phyloP scores from a whole-genome alignment of 2,888 invertebrate species.

The Trisateles emortualis region DNA sequence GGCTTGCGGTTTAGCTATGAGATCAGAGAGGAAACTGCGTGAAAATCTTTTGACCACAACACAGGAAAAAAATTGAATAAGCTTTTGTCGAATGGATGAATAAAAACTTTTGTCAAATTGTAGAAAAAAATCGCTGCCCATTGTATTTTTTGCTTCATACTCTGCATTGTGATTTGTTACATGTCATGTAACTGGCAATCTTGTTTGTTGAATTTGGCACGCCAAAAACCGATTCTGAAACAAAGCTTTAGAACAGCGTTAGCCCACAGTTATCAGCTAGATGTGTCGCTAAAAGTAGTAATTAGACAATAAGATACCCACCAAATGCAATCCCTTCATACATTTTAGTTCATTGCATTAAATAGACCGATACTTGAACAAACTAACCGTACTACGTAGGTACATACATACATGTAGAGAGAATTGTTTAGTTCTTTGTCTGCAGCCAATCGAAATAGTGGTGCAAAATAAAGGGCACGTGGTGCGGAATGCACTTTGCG shows the following conservation, averaged over 20 bases:
- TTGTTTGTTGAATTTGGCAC: background rate
- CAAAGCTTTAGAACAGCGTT: too few species aligned
- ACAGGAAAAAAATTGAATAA: slow-evolving; percentile 23
- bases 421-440: slow-evolving; percentile 4
- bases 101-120: slow-evolving; percentile 5
- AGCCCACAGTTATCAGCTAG: too few species aligned
- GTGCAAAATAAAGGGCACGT: slow-evolving; percentile 27
- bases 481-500: slow-evolving; percentile 34
- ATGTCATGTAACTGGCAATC: background rate
- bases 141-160: background rate
- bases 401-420: too few species aligned
- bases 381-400: background rate
- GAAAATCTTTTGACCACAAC: slow-evolving; percentile 39
- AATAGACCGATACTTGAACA: too few species aligned
- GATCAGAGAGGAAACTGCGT: slow-evolving; percentile 31
- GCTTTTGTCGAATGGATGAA: slow-evolving; percentile 6
- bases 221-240: too few species aligned
- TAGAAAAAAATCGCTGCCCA: background rate
- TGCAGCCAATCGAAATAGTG: slow-evolving; percentile 26
- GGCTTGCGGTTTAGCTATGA: slow-evolving; percentile 44
- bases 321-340: too few species aligned
- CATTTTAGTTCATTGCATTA: too few species aligned
- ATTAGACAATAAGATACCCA: too few species aligned
- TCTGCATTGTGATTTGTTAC: background rate
- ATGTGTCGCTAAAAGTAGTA: too few species aligned